Base-by-base conservation (phyloP, 2,888 invertebrate species). In the Netelia fuscicornis region DNA sequence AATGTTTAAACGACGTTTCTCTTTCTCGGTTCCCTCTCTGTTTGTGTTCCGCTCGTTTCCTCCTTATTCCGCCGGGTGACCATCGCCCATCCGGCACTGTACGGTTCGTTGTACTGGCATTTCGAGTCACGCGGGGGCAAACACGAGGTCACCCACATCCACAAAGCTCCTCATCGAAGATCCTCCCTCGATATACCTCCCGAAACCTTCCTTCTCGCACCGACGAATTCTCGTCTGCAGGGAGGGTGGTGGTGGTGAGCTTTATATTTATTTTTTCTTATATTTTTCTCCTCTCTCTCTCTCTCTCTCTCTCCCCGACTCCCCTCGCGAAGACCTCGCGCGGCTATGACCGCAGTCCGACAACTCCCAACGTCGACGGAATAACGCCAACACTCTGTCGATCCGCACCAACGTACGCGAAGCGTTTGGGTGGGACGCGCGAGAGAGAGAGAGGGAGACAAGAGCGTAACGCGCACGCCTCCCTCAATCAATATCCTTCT, bases 301-400 rank as follows among this genome's bases (percentile, higher is more conserved):
- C 76, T 17, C 65, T 42, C 58, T 52, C 58, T 17, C 42, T 58
- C 54, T 58, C 79, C 60, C 62, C 60, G 67, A 65, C 64, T 62
- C 37, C 30, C 65, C 6, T 70, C 52, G 64, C 60, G 64, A 54
- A 58, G 77, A 58, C 37, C 44, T 58, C 64, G 83, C 94, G 93
- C 81, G 94, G 94, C 94, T 87, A 94, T 94, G 86, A 94, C 94
- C 89, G 94, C 95, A 81, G 94, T 94, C 86, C 93, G 79, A 87
- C 85, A 79, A 79, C 85, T 82, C 85, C 78, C 68, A 60, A 71
- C 71, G 71, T 84, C 81, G 82, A 78, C 68, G 71, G 78, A 75
- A 78, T 81, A 56, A 65, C 62, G 67, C 80, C 82, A 86, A 79
- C 75, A 81, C 75, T 68, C 56, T 17, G 48, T 58, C 79, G 79